phyloP scores from a whole-genome alignment of 2,888 invertebrate species.

The Cosmia pyralina region DNA sequence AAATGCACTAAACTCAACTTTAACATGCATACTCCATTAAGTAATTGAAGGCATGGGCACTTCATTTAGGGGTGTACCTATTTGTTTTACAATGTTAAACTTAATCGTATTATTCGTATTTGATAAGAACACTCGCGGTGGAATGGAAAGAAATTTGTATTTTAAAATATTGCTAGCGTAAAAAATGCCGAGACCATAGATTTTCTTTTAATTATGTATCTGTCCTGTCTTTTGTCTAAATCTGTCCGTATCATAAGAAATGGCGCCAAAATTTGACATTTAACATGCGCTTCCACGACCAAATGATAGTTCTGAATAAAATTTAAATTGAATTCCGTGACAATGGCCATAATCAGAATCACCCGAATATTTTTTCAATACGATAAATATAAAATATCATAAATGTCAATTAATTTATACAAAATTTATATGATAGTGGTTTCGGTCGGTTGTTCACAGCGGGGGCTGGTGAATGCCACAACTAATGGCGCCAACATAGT shows the following conservation, averaged over 20 bases:
- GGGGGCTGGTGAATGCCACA: constrained; percentile 57
- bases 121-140: neutral
- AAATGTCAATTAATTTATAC: constrained; percentile 63
- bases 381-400: constrained; percentile 50
- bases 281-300: constrained; percentile 12
- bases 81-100: constrained; percentile 17
- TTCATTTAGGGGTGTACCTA: neutral
- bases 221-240: no score
- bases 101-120: constrained; percentile 7
- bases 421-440: constrained; percentile 56
- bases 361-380: constrained; percentile 45
- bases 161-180: neutral
- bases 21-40: constrained; percentile 49
- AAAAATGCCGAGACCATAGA: constrained; percentile 7
- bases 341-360: constrained; percentile 46
- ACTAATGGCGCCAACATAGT: constrained; percentile 68
- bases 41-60: constrained; percentile 21
- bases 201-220: constrained; percentile 16
- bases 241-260: constrained; percentile 19
- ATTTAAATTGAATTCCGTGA: constrained; percentile 41
- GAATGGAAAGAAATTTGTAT: neutral
- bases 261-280: constrained; percentile 39
- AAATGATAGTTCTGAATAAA: constrained; percentile 23
- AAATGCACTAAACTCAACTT: constrained; percentile 30
- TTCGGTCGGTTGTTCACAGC: constrained; percentile 58